Percentiles rank a stretch among this genome's conserved stretches.
Evolutionary conservation across 2,888 invertebrate genomes (phyloP).

Genomic region (Phyllotreta striolata): DNA sequence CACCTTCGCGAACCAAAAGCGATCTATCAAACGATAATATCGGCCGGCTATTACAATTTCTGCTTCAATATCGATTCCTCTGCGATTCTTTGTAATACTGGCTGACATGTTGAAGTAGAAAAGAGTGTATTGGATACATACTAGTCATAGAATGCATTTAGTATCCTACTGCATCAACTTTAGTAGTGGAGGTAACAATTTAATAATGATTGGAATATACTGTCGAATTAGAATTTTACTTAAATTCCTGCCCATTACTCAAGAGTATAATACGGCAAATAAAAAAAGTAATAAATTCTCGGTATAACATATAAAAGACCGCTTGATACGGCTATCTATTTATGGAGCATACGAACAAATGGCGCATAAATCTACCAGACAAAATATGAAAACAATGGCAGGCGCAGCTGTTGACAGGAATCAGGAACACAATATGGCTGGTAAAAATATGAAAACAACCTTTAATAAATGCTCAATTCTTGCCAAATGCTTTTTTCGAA

Average conservation of each 20-base stretch:
- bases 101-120: too few relatives aligned
- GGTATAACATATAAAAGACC: constrained; percentile 1
- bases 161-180: too few relatives aligned
- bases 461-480: constrained; percentile 14
- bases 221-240: too few relatives aligned
- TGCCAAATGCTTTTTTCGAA: constrained; percentile 21
- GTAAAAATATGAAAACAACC: constrained; percentile 19
- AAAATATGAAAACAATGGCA: constrained; percentile 30
- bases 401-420: constrained; percentile 26
- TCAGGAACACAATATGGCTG: constrained; percentile 30
- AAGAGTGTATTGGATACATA: too few relatives aligned
- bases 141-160: too few relatives aligned
- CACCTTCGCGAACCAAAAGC: constrained; percentile 59
- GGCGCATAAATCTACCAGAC: constrained; percentile 20
- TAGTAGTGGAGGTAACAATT: too few relatives aligned
- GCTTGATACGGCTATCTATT: constrained; percentile 21
- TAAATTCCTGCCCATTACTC: too few relatives aligned
- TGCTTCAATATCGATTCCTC: constrained; percentile 48
- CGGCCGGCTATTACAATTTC: constrained; percentile 55
- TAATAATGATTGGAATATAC: too few relatives aligned
- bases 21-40: constrained; percentile 61
- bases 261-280: neutral
- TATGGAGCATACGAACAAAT: constrained; percentile 25
- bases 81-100: neutral
- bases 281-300: constrained; percentile 9